A percentile compares a stretch with the other conserved stretches of the same genome.
Conservation (phyloP, 2,888 invertebrate species). For the Ophioninae sp. region DNA sequence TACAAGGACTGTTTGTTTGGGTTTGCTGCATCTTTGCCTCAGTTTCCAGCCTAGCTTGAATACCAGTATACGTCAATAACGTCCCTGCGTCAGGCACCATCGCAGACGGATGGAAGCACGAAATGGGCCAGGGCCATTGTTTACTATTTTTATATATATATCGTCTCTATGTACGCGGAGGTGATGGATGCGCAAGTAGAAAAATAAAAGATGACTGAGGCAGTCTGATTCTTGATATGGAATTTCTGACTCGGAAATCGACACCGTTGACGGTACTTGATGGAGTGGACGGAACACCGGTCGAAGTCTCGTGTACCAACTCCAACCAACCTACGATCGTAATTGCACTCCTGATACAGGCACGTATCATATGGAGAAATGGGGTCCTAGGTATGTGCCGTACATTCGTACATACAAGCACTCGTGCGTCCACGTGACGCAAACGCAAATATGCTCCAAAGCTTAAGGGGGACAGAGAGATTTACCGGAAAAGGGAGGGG, state of each 20-base stretch:
- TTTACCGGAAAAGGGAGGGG: background rate
- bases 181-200: background rate
- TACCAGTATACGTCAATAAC: background rate
- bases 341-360: constrained; percentile 27
- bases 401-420: background rate
- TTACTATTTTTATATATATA: background rate
- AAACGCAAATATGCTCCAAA: constrained; percentile 2
- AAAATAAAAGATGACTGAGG: background rate
- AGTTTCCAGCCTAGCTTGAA: constrained; percentile 2
- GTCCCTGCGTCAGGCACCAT: constrained; percentile 6
- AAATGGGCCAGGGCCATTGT: background rate
- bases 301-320: background rate
- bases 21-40: constrained; percentile 16
- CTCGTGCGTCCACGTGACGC: background rate
- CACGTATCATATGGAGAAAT: constrained; percentile 12
- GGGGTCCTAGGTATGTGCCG: background rate
- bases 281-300: background rate
- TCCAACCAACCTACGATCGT: constrained; percentile 19
- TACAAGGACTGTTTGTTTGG: too few relatives aligned
- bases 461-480: background rate
- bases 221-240: constrained; percentile 14
- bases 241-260: constrained; percentile 30
- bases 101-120: background rate
- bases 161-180: background rate
- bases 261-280: background rate